These are phyloP conservation scores for Nomada fucata DNA, from an alignment of 2,888 invertebrate species.

Conservation along the genomic window DNA sequence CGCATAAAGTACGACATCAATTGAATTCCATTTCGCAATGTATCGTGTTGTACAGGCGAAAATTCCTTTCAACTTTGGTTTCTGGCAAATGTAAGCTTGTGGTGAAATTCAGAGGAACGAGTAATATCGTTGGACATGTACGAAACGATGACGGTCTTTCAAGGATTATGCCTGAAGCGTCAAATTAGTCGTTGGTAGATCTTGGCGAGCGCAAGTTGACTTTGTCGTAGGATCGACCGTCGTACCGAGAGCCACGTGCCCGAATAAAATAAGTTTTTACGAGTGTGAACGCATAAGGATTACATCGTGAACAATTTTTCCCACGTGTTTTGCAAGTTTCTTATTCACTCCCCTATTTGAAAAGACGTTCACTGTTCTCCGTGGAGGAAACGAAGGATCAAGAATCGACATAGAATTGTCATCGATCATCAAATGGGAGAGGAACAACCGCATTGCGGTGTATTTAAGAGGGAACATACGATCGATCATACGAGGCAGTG, in stretches of 20 bases:
- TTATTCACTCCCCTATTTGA: too few relatives aligned
- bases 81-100: conserved; percentile 3
- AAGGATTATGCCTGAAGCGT: conserved; percentile 46
- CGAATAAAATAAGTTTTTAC: neutral
- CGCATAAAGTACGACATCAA: neutral
- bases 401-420: neutral
- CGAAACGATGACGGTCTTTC: conserved; percentile 37
- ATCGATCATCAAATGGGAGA: neutral
- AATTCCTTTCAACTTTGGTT: neutral
- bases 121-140: neutral
- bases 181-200: conserved; percentile 44
- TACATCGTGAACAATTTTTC: neutral
- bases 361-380: neutral
- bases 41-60: neutral
- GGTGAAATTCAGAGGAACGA: conserved; percentile 32
- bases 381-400: neutral
- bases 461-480: neutral
- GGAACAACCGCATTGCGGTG: conserved; percentile 23
- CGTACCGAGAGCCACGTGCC: conserved; percentile 5
- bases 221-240: conserved; percentile 23
- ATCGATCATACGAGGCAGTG: neutral
- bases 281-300: too few relatives aligned
- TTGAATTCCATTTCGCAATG: neutral
- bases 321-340: too few relatives aligned
- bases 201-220: conserved; percentile 29